Base-by-base conservation (phyloP, 92 coral and sea anemone genomes). In the Porites rus region DNA sequence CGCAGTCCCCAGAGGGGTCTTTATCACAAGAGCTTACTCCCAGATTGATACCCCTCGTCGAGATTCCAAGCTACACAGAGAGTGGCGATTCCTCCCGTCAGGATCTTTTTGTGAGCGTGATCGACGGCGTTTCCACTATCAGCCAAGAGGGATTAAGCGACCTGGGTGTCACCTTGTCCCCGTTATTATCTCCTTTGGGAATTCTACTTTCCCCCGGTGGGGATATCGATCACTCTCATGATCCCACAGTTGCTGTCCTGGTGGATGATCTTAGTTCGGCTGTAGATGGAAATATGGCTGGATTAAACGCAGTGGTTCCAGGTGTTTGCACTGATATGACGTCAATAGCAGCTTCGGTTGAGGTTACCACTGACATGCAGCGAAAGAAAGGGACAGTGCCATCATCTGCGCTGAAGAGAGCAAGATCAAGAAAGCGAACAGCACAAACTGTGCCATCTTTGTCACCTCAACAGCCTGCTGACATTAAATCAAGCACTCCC, bases 341-440 rank as follows among this genome's bases (percentile, higher is more conserved):
- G 31, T 76, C 93, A 20, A 83, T 92, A 54, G 95, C 95, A 14
- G 95, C 95, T 25, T 92, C 95, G 52, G 93, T 92, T 21, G 95
- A 92, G 72, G 60, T 92, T 60, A 59, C 86, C 66, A 81, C 92
- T 14, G 69, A 69, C 24, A 38, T 4, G 46, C 62, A 50, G 84
- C 69, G 83, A 50, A 63, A 56, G 13, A 84, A 80, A 46, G 8
- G 56, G 43, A n/a, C 76, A 46, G 9, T 65, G 53, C n/a, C 51
- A 65, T 61, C 79, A 20, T 58, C 46, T 28, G 51, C 82, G 20
- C 75, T 76, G 78, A 28, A 22, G 10, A 67, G 69, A 46, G 77
- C 52, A 68, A 69, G 81, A 6, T 24, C 75, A 1, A 46, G 65
- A n/a, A 20, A 65, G 21, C 64, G 72, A 63, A 5, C 77, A 8